phyloP scores from a whole-genome alignment of 2,888 invertebrate species.

The Dolomedes plantarius region DNA sequence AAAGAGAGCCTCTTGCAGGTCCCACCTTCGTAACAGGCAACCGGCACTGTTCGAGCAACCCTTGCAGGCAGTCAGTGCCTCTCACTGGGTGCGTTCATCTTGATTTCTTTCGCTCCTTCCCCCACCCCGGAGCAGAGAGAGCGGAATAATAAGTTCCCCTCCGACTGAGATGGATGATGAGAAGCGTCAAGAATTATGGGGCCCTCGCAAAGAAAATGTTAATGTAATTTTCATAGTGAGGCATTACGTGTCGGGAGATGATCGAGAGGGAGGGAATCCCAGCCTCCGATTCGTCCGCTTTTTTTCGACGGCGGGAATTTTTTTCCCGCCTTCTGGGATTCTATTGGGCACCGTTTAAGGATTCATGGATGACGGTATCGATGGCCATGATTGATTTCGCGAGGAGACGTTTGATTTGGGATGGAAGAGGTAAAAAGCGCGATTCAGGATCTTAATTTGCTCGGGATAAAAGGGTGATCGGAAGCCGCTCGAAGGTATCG shows the following conservation, averaged over 20 bases:
- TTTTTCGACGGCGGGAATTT: constrained; percentile 17
- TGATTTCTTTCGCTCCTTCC: constrained; percentile 28
- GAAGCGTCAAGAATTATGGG: constrained; percentile 64
- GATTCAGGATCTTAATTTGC: constrained; percentile 6
- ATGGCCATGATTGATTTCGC: constrained; percentile 56
- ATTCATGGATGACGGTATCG: constrained; percentile 61
- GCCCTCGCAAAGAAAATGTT: constrained; percentile 63
- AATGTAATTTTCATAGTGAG: constrained; percentile 70
- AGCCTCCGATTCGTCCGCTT: constrained; percentile 44
- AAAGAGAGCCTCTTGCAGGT: too few relatives aligned
- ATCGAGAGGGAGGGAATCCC: constrained; percentile 32
- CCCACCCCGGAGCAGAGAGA: constrained; percentile 7
- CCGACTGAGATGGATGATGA: constrained; percentile 56
- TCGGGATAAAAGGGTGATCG: constrained; percentile 14
- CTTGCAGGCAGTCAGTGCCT: constrained; percentile 38
- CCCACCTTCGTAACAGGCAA: too few relatives aligned
- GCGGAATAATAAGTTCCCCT: constrained; percentile 41
- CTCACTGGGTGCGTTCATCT: constrained; percentile 52
- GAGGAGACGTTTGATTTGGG: constrained; percentile 31
- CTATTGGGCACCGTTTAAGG: constrained; percentile 50
- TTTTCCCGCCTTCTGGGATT: constrained; percentile 27
- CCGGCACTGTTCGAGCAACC: too few relatives aligned
- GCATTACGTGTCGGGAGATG: constrained; percentile 57
- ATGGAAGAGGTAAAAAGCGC: neutral
- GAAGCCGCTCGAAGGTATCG: neutral